These are phyloP conservation scores for Timema podura DNA, from an alignment of 2,888 invertebrate genomes.

Conservation along the genomic window DNA sequence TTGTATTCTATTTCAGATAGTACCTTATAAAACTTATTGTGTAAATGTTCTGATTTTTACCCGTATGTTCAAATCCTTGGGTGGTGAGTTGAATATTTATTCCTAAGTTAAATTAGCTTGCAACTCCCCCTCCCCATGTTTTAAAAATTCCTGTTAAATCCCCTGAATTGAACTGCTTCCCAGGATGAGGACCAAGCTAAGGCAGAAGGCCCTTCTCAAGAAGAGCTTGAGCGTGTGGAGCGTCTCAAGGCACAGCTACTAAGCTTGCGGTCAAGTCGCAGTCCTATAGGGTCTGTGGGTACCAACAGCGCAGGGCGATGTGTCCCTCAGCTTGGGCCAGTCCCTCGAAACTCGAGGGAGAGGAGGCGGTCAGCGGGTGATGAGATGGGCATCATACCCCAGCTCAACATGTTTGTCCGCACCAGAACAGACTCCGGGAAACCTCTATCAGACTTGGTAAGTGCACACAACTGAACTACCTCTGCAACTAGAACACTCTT, in stretches of 20 bases:
- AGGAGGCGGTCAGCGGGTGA: conserved; percentile 81
- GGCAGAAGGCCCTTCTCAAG: conserved; percentile 58
- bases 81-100: too few relatives aligned
- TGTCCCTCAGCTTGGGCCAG: conserved; percentile 27
- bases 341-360: conserved; percentile 50
- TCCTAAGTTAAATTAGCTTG: too few relatives aligned
- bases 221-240: conserved; percentile 57
- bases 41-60: too few relatives aligned
- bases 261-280: conserved; percentile 38
- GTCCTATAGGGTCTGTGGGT: conserved; percentile 40
- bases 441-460: conserved; percentile 74
- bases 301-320: conserved; percentile 44
- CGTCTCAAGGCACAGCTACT: conserved; percentile 48
- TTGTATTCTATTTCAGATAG: too few relatives aligned
- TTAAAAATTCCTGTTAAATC: neutral
- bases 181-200: conserved; percentile 66
- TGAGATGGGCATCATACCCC: conserved; percentile 60
- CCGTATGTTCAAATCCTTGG: too few relatives aligned
- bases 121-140: too few relatives aligned
- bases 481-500: too few relatives aligned
- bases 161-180: conserved; percentile 7
- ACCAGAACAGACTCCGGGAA: conserved; percentile 84
- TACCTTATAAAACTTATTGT: too few relatives aligned
- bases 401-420: conserved; percentile 67
- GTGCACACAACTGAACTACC: conserved; percentile 20